A percentile compares a stretch with the other conserved stretches of the same genome.
phyloP scores from a whole-genome alignment of 1,140 invertebrate species.

The Chelonus insularis region DNA sequence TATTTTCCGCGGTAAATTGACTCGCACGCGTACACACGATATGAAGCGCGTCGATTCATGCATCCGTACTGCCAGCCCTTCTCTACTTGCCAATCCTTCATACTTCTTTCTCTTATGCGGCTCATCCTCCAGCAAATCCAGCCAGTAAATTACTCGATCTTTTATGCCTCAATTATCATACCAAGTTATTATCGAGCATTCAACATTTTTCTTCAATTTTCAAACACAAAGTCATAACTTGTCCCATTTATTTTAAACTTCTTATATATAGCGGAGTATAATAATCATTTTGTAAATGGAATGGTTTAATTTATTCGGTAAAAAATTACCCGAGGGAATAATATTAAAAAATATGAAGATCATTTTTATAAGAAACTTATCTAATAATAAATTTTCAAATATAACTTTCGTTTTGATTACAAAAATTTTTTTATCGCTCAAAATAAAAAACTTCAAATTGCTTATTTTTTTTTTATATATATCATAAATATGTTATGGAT shows the following conservation, averaged over 20 bases:
- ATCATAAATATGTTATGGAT: no score
- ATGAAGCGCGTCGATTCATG: conserved; percentile 25
- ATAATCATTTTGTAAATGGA: no score
- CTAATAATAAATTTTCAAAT: no score
- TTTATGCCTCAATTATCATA: conserved; percentile 52
- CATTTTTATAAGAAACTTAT: no score
- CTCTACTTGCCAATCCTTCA: conserved; percentile 6
- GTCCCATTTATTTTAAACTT: neutral
- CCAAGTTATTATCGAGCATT: conserved; percentile 42
- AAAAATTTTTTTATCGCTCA: no score
- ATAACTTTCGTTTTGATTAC: no score
- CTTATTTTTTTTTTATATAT: no score
- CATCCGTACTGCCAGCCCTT: conserved; percentile 5
- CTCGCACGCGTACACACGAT: conserved; percentile 33
- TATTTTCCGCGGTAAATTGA: conserved; percentile 49
- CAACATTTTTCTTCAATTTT: conserved; percentile 20
- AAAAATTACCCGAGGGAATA: no score
- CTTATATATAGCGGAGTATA: no score
- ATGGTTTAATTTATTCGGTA: no score
- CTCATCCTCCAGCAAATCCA: conserved; percentile 30
- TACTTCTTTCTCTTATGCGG: neutral
- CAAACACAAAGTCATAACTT: conserved; percentile 10
- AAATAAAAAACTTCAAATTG: no score
- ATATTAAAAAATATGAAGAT: no score
- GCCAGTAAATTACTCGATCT: conserved; percentile 44